phyloP scores from a whole-genome alignment of 2,888 invertebrate species.

The Vannuccia rotundouncinata region DNA sequence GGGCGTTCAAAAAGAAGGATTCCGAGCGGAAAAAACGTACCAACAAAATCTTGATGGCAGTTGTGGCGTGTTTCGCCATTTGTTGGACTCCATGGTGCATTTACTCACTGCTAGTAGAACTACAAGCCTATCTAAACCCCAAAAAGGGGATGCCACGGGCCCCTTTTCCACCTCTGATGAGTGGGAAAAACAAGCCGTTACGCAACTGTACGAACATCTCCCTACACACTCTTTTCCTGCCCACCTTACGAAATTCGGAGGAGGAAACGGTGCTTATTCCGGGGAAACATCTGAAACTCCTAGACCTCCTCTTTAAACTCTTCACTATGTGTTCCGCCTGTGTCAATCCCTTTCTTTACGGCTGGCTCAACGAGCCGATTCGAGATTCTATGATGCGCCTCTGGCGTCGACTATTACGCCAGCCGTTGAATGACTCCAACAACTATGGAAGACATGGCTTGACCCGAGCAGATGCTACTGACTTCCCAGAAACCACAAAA shows the following conservation, averaged over 20 bases:
- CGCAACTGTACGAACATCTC: neutral
- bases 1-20: slow-evolving; percentile 36
- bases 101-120: slow-evolving; percentile 36
- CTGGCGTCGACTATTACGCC: slow-evolving; percentile 27
- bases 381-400: slow-evolving; percentile 29
- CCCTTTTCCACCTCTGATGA: neutral
- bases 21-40: slow-evolving; percentile 36
- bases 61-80: slow-evolving; percentile 38
- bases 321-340: slow-evolving; percentile 37
- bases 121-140: slow-evolving; percentile 23
- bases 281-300: slow-evolving; percentile 28
- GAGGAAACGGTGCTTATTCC: slow-evolving; percentile 8
- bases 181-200: neutral
- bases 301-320: slow-evolving; percentile 36
- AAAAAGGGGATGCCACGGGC: neutral
- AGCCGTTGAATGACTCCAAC: neutral
- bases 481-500: neutral
- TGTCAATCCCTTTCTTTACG: slow-evolving; percentile 39
- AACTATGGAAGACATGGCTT: neutral
- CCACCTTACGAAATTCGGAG: neutral
- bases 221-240: neutral
- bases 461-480: neutral
- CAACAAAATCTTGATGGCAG: slow-evolving; percentile 36
- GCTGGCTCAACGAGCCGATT: slow-evolving; percentile 39
- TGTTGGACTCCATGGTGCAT: slow-evolving; percentile 40